These are phyloP conservation scores for Phaenicophaeus curvirostris DNA, from an alignment of 2,797 vertebrate genomes.

Conservation along the genomic window DNA sequence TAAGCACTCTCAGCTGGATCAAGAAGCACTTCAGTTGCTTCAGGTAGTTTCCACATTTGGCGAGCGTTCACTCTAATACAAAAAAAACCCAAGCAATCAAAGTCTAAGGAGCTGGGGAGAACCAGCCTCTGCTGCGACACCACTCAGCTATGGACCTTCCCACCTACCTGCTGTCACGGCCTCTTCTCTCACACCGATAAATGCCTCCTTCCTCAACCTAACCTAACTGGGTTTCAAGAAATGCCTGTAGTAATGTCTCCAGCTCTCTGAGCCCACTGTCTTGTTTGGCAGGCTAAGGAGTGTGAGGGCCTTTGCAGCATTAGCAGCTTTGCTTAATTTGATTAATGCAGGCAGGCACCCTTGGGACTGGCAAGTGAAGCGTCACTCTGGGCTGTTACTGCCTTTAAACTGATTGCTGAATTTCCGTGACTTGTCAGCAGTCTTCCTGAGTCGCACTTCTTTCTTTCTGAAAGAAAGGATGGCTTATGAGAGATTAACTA, in stretches of 20 bases:
- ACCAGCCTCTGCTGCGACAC: not conserved
- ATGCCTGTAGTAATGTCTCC: not conserved
- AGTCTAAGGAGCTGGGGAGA: not conserved
- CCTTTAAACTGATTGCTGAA: not conserved
- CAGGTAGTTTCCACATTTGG: conserved; percentile 41
- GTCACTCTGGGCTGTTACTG: conserved; percentile 12
- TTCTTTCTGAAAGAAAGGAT: not conserved
- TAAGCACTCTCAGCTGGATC: not conserved
- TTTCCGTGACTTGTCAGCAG: not conserved
- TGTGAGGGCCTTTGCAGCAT: not conserved
- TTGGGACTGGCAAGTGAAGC: not conserved
- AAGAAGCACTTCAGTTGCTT: conserved; percentile 37
- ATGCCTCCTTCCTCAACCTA: not conserved
- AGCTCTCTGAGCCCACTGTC: not conserved
- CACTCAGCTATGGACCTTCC: not conserved
- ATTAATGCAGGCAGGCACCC: conserved; percentile 6
- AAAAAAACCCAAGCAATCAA: not conserved
- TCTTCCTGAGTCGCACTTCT: not conserved
- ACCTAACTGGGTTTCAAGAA: not conserved
- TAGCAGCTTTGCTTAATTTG: not conserved
- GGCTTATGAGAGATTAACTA: not conserved
- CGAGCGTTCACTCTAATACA: not conserved
- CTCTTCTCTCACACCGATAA: not conserved
- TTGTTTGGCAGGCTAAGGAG: conserved; percentile 1
- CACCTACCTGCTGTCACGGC: not conserved